Conservation (phyloP, 2,797 vertebrate genomes). For the Xenopus petersii region DNA sequence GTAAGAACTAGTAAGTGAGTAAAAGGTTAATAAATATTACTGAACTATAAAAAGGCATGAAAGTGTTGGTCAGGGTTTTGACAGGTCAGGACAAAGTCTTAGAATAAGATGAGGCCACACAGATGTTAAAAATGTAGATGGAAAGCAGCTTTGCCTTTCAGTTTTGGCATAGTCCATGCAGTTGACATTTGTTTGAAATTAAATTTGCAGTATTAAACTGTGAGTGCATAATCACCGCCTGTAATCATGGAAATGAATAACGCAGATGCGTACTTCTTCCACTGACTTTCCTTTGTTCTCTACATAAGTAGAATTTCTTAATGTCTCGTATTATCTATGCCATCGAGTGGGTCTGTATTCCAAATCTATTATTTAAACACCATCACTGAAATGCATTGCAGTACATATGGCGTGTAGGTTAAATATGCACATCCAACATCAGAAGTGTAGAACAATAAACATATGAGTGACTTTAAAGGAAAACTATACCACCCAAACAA, state of each 20-base stretch:
- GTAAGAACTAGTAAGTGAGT: no score
- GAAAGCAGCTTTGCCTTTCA: no score
- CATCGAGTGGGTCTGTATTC: not conserved
- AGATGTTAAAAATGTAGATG: no score
- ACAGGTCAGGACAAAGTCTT: conserved; percentile 1
- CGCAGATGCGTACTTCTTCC: conserved; percentile 3
- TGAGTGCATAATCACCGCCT: conserved; percentile 29
- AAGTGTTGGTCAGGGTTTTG: not conserved
- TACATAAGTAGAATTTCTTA: conserved; percentile 21
- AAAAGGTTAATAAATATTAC: no score
- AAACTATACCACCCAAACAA: no score
- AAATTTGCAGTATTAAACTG: conserved; percentile 41
- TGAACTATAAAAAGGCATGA: not conserved
- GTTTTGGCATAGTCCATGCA: conserved; percentile 1
- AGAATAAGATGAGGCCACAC: not conserved
- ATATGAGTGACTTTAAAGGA: no score
- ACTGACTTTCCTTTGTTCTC: conserved; percentile 10
- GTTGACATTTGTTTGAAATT: conserved; percentile 35
- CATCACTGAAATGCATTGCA: no score
- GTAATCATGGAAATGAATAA: conserved; percentile 24
- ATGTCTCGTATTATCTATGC: conserved; percentile 3
- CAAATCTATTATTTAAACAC: not conserved
- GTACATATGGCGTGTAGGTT: no score
- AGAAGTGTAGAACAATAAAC: no score
- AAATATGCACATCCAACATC: no score